Percentiles rank a stretch among this genome's conserved stretches.
Conservation (phyloP, 1,140 invertebrate species). For the Cataglyphis hispanica region DNA sequence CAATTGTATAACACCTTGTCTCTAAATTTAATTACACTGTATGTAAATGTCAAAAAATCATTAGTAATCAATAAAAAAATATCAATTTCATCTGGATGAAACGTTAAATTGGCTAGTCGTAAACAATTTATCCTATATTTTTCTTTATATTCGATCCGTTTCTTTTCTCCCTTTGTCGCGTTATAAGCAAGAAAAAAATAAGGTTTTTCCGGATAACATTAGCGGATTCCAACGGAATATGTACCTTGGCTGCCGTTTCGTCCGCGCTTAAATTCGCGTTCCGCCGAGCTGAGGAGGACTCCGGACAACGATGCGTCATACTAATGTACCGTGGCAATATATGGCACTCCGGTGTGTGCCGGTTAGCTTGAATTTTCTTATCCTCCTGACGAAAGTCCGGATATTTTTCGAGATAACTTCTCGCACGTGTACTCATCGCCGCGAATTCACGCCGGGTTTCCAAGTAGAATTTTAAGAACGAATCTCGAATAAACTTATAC, state of each 20-base stretch:
- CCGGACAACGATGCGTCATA: slow-evolving; percentile 76
- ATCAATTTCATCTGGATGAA: background rate
- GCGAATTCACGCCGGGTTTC: background rate
- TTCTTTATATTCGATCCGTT: slow-evolving; percentile 38
- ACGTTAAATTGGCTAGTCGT: background rate
- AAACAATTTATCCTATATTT: background rate
- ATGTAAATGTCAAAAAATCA: too few species aligned
- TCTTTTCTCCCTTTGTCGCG: background rate
- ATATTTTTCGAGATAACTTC: slow-evolving; percentile 58
- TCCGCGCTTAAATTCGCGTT: slow-evolving; percentile 68
- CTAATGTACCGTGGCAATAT: slow-evolving; percentile 81
- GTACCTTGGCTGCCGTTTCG: slow-evolving; percentile 73
- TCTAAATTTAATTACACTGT: too few species aligned
- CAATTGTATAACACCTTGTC: background rate
- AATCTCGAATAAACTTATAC: too few species aligned
- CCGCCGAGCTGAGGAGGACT: slow-evolving; percentile 64
- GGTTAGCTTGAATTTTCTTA: slow-evolving; percentile 68
- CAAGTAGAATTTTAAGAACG: background rate
- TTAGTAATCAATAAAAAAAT: background rate
- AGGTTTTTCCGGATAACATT: slow-evolving; percentile 66
- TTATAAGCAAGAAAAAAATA: slow-evolving; percentile 6
- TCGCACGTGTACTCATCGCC: background rate
- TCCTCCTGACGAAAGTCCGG: slow-evolving; percentile 41
- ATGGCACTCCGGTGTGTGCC: slow-evolving; percentile 74
- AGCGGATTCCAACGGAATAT: slow-evolving; percentile 68